Evolutionary conservation across 92 coral and sea anemone species (phyloP), one percentile per base, ranked within the genome.

Genomic region (Phenganax stokvisi): DNA sequence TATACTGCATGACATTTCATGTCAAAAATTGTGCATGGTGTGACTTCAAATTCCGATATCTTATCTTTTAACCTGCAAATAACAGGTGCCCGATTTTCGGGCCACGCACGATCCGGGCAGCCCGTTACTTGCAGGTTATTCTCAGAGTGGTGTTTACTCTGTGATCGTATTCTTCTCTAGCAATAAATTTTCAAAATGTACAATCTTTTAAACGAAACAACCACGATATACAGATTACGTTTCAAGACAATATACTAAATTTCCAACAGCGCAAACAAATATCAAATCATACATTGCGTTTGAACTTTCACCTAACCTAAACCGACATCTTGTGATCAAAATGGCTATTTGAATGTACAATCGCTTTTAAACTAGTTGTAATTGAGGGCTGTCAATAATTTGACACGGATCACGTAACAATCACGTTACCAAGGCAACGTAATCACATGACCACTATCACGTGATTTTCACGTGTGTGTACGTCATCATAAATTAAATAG

Each of bases 161-260:
- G 47, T 37, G 15, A 69, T 69, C 74, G 12, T 57, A 51, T 20
- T 64, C 70, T 58, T 31, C 58, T 64, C 52, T 20, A 76, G 81
- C 64, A 57, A 76, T 76, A 57, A 37, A 57, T 57, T 47, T 76
- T 76, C 54, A 57, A 76, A 57, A 76, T 76, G 20, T 76, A 76
- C 81, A 76, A 47, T 76, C 54, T 76, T 60, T 55, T 58, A 15
- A 75, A 44, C 44, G 47, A 56, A 57, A 58, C 81, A 58, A 25
- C 30, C 9, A 58, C 56, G 37, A 27, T 57, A 60, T 75, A 54
- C 63, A 75, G 80, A 75, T 75, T 58, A 54, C 25, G 66, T 64
- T 28, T 64, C 31, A 64, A 10, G 37, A 64, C 30, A 68, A 68
- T 68, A 68, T 68, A 37, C 53, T 30, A 10, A 13, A 17, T 68